Base-by-base conservation (phyloP, 23 tunicate genomes). In the Trididemnum clinides region DNA sequence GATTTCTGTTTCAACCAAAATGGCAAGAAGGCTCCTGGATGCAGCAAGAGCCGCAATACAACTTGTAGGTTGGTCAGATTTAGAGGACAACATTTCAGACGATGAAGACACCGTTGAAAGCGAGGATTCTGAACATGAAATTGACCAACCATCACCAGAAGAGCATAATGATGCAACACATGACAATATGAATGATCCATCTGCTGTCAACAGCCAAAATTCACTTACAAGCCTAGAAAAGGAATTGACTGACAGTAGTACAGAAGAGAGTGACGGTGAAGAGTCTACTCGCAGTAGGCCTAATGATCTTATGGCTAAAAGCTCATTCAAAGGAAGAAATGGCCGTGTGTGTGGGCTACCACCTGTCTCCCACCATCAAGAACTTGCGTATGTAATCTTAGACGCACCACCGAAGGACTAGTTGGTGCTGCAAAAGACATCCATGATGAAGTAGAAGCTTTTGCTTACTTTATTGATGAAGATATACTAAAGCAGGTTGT, bases 31-130 rank as follows among this genome's bases (percentile, higher is more conserved):
- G 58, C 81, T 38, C 4, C 81, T 74, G 58, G 58, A 74, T 74
- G 58, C 81, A 39, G 58, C 81, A 74, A 30, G n/a, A 74, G 81
- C 7, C 28, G 58, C 81, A 74, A 74, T 28, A 39, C 81, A 39
- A 39, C 81, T 74, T 23, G 81, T 23, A 25, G 58, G 28, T 74
- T 74, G 59, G 27, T 74, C 58, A 30, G 81, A 74, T 74, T 74
- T 74, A 74, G 58, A 74, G 81, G 81, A 74, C 81, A 74, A 39
- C 58, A 74, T 74, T 74, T 74, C 77, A 6, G 81, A 74, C 59
- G 58, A 74, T 74, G 81, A 25, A 20, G 28, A 25, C 28, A 74
- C 28, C 59, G 81, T 74, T 36, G 81, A 7, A 39, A 74, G 81
- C 30, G 58, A 36, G 81, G 59, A 74, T 74, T 74, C 57, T 25